A percentile compares a stretch with the other conserved stretches of the same genome.
phyloP scores from a whole-genome alignment of 2,113 vertebrate species.

The Pipra filicauda region DNA sequence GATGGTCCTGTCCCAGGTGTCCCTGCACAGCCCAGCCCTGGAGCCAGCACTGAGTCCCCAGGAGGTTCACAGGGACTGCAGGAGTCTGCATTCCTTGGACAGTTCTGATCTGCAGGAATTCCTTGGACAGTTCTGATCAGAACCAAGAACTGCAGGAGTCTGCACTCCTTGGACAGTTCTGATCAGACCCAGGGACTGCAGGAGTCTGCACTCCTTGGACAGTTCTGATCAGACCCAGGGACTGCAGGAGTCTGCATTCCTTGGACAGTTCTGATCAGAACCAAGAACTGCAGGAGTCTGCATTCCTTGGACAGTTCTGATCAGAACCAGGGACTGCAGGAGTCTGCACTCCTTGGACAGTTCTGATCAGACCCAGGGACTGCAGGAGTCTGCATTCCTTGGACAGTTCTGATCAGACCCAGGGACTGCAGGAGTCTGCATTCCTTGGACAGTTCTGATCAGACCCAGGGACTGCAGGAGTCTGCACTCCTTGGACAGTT shows the following conservation, averaged over 20 bases:
- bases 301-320: too few relatives aligned
- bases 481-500: too few relatives aligned
- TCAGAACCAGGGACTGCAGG: not conserved
- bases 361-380: not conserved
- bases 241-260: not conserved
- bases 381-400: not conserved
- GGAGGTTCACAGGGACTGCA: not conserved
- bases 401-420: too few relatives aligned
- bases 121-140: too few relatives aligned
- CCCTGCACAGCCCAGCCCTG: not conserved
- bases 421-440: too few relatives aligned
- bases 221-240: not conserved
- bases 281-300: not conserved
- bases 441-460: too few relatives aligned
- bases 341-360: not conserved
- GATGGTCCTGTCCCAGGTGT: not conserved
- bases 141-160: not conserved
- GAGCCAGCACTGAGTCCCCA: not conserved
- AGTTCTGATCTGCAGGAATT: not conserved
- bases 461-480: too few relatives aligned
- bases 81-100: not conserved
- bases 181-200: not conserved
- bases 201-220: not conserved
- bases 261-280: too few relatives aligned
- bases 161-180: not conserved